Evolutionary conservation across 2,797 vertebrate species (phyloP).

Genomic region (Pantherophis alleghaniensis): DNA sequence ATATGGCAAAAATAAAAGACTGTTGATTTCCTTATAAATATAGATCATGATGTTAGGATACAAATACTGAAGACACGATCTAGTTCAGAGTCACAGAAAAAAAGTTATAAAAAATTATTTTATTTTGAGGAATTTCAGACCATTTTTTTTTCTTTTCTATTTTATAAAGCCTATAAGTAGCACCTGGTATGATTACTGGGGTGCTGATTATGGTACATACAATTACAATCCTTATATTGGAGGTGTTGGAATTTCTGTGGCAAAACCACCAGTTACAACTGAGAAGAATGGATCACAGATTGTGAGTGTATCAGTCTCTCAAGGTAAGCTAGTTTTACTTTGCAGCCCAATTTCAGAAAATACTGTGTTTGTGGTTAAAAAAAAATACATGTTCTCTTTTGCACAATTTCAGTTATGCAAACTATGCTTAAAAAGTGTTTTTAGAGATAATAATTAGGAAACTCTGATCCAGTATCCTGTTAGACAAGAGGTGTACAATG

Average conservation of each 20-base stretch:
- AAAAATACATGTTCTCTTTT: neutral
- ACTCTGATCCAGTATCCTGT: neutral
- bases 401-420: neutral
- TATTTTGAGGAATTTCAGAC: neutral
- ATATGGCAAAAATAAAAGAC: neutral
- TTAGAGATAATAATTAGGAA: neutral
- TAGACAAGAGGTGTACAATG: neutral
- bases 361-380: neutral
- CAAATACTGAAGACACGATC: neutral
- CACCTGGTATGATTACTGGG: constrained; percentile 99
- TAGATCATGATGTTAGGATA: neutral
- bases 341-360: neutral
- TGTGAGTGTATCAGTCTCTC: constrained; percentile 93
- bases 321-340: constrained; percentile 75
- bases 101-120: neutral
- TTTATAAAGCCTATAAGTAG: constrained; percentile 93
- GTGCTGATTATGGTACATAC: constrained; percentile 94
- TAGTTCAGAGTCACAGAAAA: neutral
- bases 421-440: neutral
- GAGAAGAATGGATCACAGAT: constrained; percentile 96
- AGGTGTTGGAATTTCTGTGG: constrained; percentile 92
- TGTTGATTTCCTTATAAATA: neutral
- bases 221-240: constrained; percentile 97
- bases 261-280: constrained; percentile 85
- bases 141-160: constrained; percentile 12